A percentile compares a stretch with the other conserved stretches of the same genome.
Evolutionary conservation across 2,888 invertebrate species (phyloP).

Genomic region (Drosophila mimica): DNA sequence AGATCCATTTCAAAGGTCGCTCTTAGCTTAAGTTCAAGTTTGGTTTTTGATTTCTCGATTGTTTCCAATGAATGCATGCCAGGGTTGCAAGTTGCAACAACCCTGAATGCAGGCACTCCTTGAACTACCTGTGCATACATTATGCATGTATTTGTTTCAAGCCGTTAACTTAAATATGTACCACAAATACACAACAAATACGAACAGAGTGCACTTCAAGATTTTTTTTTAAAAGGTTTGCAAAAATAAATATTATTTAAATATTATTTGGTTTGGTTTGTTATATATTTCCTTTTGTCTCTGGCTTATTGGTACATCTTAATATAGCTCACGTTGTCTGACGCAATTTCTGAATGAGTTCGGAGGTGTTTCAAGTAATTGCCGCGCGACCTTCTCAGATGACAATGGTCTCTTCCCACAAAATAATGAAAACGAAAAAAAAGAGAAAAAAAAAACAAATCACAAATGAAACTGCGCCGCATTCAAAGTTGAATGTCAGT

Average conservation of each 20-base stretch:
- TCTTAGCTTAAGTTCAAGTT: neutral
- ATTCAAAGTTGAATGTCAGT: slow-evolving; percentile 68
- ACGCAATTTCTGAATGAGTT: slow-evolving; percentile 58
- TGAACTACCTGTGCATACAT: slow-evolving; percentile 23
- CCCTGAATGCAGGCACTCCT: slow-evolving; percentile 22
- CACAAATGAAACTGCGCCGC: slow-evolving; percentile 59
- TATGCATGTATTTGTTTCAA: slow-evolving; percentile 17
- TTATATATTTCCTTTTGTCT: slow-evolving; percentile 22
- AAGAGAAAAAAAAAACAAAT: slow-evolving; percentile 11
- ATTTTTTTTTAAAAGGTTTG: slow-evolving; percentile 69
- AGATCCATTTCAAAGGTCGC: neutral
- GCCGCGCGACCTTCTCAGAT: slow-evolving; percentile 69
- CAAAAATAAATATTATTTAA: slow-evolving; percentile 67
- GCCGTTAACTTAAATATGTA: slow-evolving; percentile 53
- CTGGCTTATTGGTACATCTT: slow-evolving; percentile 52
- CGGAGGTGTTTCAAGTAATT: slow-evolving; percentile 59
- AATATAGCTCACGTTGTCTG: slow-evolving; percentile 63
- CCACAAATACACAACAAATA: slow-evolving; percentile 43
- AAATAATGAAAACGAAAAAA: slow-evolving; percentile 24
- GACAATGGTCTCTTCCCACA: slow-evolving; percentile 66
- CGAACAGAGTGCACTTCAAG: slow-evolving; percentile 55
- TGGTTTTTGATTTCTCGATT: neutral
- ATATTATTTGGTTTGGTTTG: slow-evolving; percentile 59
- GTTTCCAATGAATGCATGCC: neutral
- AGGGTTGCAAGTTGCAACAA: slow-evolving; percentile 13